Conservation (phyloP, 2,888 invertebrate genomes). For the Achlya flavicornis region DNA sequence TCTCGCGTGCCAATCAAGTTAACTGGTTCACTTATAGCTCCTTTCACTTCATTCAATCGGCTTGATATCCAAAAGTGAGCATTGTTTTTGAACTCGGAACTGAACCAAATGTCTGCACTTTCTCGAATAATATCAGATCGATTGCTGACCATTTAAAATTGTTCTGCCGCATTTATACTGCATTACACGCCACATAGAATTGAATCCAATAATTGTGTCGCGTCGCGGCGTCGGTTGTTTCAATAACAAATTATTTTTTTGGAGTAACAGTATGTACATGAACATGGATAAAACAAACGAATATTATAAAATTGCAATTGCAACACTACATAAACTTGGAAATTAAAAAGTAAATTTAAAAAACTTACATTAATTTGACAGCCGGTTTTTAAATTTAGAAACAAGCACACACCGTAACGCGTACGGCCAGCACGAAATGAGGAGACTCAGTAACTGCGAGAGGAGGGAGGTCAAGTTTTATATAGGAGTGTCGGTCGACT, state of each 20-base stretch:
- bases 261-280: too few relatives aligned
- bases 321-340: background rate
- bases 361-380: slow-evolving; percentile 55
- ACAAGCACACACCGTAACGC: slow-evolving; percentile 36
- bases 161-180: too few relatives aligned
- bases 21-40: slow-evolving; percentile 33
- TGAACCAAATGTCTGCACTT: background rate
- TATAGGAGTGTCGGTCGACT: slow-evolving; percentile 36
- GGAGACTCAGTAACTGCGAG: slow-evolving; percentile 53
- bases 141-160: background rate
- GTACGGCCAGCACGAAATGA: slow-evolving; percentile 43
- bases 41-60: slow-evolving; percentile 27
- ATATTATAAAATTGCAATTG: background rate
- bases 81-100: background rate
- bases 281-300: background rate
- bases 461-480: slow-evolving; percentile 62
- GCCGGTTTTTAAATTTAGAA: slow-evolving; percentile 31
- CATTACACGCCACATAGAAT: too few relatives aligned
- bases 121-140: background rate
- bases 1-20: slow-evolving; percentile 26
- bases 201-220: too few relatives aligned
- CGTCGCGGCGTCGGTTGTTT: background rate
- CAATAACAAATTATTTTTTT: background rate
- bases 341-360: slow-evolving; percentile 9
- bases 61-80: slow-evolving; percentile 15